phyloP scores from a whole-genome alignment of 2,797 vertebrate species.

The Molossus molossus region DNA sequence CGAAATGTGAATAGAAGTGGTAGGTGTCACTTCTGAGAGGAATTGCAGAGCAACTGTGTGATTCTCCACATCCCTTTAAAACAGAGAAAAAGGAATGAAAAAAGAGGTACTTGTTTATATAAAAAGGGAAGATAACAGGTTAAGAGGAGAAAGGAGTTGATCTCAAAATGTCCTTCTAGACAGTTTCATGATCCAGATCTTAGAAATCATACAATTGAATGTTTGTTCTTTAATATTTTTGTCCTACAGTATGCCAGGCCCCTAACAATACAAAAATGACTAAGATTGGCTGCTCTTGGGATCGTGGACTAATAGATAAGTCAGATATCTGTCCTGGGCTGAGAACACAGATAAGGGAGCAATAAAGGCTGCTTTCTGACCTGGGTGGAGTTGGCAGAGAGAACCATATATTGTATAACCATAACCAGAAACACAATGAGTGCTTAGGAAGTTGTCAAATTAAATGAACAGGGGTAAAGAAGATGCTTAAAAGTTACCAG shows the following conservation, averaged over 20 bases:
- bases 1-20: neutral
- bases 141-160: neutral
- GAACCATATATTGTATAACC: neutral
- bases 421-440: neutral
- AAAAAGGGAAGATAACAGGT: neutral
- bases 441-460: neutral
- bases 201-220: neutral
- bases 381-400: neutral
- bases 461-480: neutral
- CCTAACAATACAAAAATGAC: neutral
- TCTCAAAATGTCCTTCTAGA: constrained; percentile 24
- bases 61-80: neutral
- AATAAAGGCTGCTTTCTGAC: neutral
- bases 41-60: neutral
- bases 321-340: neutral
- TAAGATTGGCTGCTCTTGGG: neutral
- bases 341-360: neutral
- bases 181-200: neutral
- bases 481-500: neutral
- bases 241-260: neutral
- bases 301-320: neutral
- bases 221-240: neutral
- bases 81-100: neutral
- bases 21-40: neutral
- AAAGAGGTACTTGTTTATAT: neutral